These are phyloP conservation scores for Sminthurides aquaticus DNA, from an alignment of 2,888 invertebrate species.

Conservation along the genomic window DNA sequence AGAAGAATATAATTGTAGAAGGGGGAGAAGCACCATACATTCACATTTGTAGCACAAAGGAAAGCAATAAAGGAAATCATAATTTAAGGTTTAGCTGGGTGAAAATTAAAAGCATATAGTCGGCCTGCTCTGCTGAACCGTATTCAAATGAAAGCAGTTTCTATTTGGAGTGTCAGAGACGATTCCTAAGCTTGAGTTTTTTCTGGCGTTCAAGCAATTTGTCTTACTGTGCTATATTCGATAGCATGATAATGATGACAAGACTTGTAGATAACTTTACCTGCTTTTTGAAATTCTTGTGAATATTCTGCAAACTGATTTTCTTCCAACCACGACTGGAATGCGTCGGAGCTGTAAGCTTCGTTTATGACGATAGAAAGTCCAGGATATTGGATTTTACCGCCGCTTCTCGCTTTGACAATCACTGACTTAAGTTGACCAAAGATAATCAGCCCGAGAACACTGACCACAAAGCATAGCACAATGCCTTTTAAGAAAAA, in stretches of 20 bases:
- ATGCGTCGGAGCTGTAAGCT: conserved; percentile 47
- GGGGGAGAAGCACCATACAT: too few species aligned
- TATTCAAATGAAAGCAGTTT: too few species aligned
- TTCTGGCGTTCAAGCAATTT: too few species aligned
- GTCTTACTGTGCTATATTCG: background rate
- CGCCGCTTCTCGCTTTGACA: background rate
- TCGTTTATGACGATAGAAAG: background rate
- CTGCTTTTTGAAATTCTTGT: conserved; percentile 62
- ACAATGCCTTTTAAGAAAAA: background rate
- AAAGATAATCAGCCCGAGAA: background rate
- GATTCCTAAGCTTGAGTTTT: too few species aligned
- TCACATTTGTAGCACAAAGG: too few species aligned
- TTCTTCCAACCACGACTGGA: conserved; percentile 68
- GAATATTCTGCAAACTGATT: conserved; percentile 64
- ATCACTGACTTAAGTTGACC: background rate
- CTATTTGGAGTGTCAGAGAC: too few species aligned
- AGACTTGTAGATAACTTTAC: conserved; percentile 49
- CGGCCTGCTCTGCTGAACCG: too few species aligned
- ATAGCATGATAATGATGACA: background rate
- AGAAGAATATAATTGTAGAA: too few species aligned
- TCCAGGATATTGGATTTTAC: background rate
- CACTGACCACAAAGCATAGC: background rate
- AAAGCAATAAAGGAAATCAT: too few species aligned
- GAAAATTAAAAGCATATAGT: too few species aligned
- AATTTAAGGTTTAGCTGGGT: too few species aligned